phyloP scores from a whole-genome alignment of 1,140 invertebrate species.

The Nilaparvata lugens region DNA sequence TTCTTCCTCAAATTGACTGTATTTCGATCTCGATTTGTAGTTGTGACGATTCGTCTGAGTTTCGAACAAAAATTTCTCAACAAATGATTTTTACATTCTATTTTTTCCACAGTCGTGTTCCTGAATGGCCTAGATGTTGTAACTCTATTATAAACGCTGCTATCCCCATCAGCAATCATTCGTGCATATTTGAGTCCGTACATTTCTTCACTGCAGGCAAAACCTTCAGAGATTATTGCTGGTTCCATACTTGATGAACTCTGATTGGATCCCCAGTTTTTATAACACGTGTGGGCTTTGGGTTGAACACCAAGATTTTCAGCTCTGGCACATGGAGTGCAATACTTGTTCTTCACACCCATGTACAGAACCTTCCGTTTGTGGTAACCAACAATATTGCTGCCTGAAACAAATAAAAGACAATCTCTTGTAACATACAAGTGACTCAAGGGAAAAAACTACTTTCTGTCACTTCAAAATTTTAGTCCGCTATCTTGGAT shows the following conservation, averaged over 20 bases:
- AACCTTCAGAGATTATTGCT: constrained; percentile 28
- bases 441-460: no score
- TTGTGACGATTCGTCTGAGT: constrained; percentile 13
- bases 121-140: constrained; percentile 21
- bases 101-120: constrained; percentile 40
- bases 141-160: constrained; percentile 27
- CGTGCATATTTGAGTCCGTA: constrained; percentile 29
- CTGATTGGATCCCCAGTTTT: constrained; percentile 26
- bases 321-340: constrained; percentile 26
- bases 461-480: no score
- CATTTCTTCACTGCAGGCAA: constrained; percentile 28
- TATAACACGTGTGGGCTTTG: constrained; percentile 26
- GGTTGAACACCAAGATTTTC: constrained; percentile 14
- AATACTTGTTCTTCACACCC: constrained; percentile 34
- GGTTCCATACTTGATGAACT: constrained; percentile 20
- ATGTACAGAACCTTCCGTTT: constrained; percentile 32
- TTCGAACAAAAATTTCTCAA: constrained; percentile 17
- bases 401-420: no score
- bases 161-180: constrained; percentile 32
- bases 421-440: no score
- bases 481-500: no score
- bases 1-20: constrained; percentile 11
- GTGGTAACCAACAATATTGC: constrained; percentile 15
- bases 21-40: constrained; percentile 2
- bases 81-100: constrained; percentile 16